These are phyloP conservation scores for Morone saxatilis DNA, from an alignment of 2,113 vertebrate species.

Conservation along the genomic window DNA sequence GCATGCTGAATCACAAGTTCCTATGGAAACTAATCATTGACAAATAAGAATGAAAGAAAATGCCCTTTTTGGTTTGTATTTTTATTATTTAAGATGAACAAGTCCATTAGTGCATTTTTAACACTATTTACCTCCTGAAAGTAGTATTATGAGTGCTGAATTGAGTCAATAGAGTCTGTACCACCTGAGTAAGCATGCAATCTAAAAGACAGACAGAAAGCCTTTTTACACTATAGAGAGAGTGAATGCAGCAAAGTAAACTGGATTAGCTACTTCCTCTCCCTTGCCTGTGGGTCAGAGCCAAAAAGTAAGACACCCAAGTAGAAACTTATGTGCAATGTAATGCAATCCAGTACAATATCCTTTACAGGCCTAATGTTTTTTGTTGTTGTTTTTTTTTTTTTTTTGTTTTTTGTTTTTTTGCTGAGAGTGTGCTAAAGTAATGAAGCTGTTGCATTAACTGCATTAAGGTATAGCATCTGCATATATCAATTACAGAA, in stretches of 20 bases:
- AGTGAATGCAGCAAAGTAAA: conserved; percentile 15
- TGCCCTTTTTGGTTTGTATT: background rate
- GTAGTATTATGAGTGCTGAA: background rate
- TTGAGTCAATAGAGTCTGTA: background rate
- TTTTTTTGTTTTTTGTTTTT: background rate
- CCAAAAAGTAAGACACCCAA: background rate
- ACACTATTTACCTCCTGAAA: background rate
- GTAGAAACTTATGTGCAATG: background rate
- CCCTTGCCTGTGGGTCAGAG: conserved; percentile 6
- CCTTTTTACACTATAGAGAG: conserved; percentile 2
- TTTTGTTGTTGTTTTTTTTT: background rate
- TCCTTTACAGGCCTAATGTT: background rate
- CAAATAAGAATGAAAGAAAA: background rate
- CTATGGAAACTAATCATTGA: background rate
- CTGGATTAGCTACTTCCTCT: conserved; percentile 27
- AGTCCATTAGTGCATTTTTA: background rate
- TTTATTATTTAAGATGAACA: background rate
- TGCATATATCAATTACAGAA: background rate
- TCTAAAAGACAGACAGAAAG: background rate
- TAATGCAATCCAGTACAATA: background rate
- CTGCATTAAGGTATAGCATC: background rate
- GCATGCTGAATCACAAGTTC: background rate
- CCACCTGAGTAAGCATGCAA: background rate
- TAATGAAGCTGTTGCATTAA: background rate
- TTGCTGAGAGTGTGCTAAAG: background rate